phyloP scores from a whole-genome alignment of 2,888 invertebrate genomes.

The Herminia tarsipennalis region DNA sequence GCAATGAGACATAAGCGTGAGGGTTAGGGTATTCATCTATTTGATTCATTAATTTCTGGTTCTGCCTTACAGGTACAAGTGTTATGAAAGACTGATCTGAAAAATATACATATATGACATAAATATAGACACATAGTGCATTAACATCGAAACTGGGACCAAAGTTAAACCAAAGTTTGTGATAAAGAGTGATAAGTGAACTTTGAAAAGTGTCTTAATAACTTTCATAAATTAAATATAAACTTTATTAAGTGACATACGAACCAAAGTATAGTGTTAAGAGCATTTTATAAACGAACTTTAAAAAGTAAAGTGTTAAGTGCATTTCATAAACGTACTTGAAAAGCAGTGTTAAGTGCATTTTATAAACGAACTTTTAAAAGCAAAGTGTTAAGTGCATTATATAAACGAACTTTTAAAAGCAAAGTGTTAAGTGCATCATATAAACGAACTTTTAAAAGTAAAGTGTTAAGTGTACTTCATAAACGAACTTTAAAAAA shows the following conservation, averaged over 20 bases:
- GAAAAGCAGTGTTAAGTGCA: background rate
- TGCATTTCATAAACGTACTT: background rate
- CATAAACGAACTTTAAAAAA: background rate
- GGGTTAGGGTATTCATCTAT: too few species aligned
- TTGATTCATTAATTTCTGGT: background rate
- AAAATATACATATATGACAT: background rate
- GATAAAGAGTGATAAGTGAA: background rate
- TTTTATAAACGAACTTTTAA: background rate
- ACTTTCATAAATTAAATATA: too few species aligned
- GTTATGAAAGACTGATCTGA: constrained; percentile 1
- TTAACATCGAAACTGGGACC: constrained; percentile 5
- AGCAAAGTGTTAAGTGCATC: background rate
- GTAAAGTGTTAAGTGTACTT: background rate
- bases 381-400: background rate
- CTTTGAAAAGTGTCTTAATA: constrained; percentile 6
- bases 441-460: background rate
- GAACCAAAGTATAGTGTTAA: too few species aligned
- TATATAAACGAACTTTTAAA: background rate
- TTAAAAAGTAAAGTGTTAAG: background rate
- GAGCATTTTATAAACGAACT: too few species aligned
- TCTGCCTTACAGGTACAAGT: background rate
- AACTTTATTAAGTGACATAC: too few species aligned
- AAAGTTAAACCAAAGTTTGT: too few species aligned
- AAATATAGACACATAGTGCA: background rate
- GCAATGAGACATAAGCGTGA: too few species aligned